Base-by-base conservation (phyloP, 1,140 invertebrate species). In the Atta texana region DNA sequence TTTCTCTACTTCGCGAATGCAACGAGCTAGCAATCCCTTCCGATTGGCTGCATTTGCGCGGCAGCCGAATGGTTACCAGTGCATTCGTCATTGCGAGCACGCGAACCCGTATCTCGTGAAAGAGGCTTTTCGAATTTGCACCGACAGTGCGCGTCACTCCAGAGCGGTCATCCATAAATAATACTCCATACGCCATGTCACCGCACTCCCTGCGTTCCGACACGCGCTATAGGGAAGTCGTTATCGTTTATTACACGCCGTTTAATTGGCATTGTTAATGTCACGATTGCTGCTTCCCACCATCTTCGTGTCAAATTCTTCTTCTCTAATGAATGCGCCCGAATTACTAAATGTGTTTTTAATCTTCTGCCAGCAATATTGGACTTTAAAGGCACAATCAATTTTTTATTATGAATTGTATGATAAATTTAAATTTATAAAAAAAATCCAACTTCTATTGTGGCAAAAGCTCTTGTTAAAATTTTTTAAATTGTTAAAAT, bases 11-110 rank as follows among this genome's bases (percentile, higher is more conserved):
- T 61, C 80, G 24, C 55, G 51, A 44, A 21, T n/a, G 82, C 74
- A 85, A 77, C 72, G 72, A 85, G 59, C 61, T 55, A 24, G 31
- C 74, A 66, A 77, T 77, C 82, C 61, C 51, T 85, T 78, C 31
- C 82, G 61, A 85, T 77, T 53, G 72, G 61, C 28, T 28, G 72
- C 82, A 57, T 66, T 77, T 53, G 71, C 82, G 49, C 72, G 57
- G 82, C 49, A 64, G 49, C 24, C 69, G 69, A 82, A 74, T 14
- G 24, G n/a, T 68, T 69, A 18, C 28, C 63, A 49, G 44, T 63
- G 51, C 44, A 77, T 64, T 85, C 44, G 57, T 76, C 81, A 53
- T 39, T 57, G 18, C 18, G 24, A 71, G n/a, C 16, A 16, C 28
- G 21, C 21, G 66, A 5, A 16, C 44, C 28, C 44, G n/a, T 24